phyloP scores from a whole-genome alignment of 2,797 vertebrate species.

The Syncerus caffer region DNA sequence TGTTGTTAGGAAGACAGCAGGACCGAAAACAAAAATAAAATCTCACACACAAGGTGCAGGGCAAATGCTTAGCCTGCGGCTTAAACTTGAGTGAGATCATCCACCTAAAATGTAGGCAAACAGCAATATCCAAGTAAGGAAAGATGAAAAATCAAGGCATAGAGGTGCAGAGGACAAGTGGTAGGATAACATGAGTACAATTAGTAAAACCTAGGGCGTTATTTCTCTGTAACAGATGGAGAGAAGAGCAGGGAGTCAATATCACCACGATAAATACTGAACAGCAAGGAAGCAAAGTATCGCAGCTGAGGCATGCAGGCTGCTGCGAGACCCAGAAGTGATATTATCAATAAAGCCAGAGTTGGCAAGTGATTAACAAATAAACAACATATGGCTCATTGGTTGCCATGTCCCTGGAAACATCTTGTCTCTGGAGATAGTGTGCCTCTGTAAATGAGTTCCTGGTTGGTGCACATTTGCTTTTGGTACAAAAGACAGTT shows the following conservation, averaged over 20 bases:
- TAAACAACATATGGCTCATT: conserved; percentile 68
- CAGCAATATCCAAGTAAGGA: not conserved
- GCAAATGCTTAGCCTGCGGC: not conserved
- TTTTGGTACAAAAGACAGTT: not conserved
- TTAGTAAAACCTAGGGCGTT: conserved; percentile 27
- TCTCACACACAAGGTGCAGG: not conserved
- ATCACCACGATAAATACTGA: conserved; percentile 51
- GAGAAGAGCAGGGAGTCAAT: conserved; percentile 53
- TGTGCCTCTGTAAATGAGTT: conserved; percentile 29
- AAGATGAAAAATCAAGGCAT: not conserved
- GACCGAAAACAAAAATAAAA: conserved; percentile 27
- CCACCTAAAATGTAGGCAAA: not conserved
- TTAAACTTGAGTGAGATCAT: not conserved
- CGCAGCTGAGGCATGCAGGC: conserved; percentile 59
- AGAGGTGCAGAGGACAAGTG: not conserved
- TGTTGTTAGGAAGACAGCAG: not conserved
- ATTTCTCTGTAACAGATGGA: conserved; percentile 53
- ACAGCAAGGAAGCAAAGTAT: conserved; percentile 57
- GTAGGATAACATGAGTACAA: not conserved
- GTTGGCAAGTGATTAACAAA: conserved; percentile 68
- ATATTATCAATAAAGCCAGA: conserved; percentile 71
- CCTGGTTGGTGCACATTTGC: not conserved
- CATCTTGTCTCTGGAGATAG: conserved; percentile 2
- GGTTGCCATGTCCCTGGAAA: conserved; percentile 57
- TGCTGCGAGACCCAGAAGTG: conserved; percentile 59